Evolutionary conservation across 92 coral and sea anemone genomes (phyloP), one percentile per base, ranked within the genome.

Genomic region (Parazoanthus atlanticus): DNA sequence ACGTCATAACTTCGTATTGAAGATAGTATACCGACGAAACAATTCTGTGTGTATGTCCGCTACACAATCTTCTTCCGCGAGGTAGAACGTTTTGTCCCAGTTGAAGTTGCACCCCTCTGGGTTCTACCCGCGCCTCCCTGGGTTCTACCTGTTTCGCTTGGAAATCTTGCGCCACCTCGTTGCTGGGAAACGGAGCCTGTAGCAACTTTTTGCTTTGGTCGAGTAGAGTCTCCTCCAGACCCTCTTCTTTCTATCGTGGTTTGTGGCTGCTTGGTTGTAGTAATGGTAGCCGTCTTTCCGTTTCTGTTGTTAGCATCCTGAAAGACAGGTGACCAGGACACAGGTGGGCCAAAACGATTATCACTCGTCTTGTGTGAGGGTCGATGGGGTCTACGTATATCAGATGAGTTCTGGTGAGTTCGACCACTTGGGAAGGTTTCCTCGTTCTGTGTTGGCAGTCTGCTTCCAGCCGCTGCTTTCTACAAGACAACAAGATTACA

Each of bases 21-120:
- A 21, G n/a, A n/a, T 23, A 41, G n/a, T 4, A 75, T 21, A 12
- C 46, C 30, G 10, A 52, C 21, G 58, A 13, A 52, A 52, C 58
- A 52, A 8, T 52, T 13, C 58, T 52, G 21, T 7, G 79, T 33
- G 49, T 36, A 38, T 0, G 7, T 13, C 29, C 16, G 8, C 33
- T 84, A 84, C 66, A 70, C 87, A 40, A 84, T 84, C 66, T 84
- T 84, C 79, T 84, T 84, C 43, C 78, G 87, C 43, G 87, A 84
- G n/a, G 66, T 19, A 43, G 87, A 70, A 28, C 87, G 8, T 47
- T 84, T 84, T 2, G 78, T 84, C 64, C 43, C 87, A 84, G 66
- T 9, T 34, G 29, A 34, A 58, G 85, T 0, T 19, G 74, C 32
- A 32, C 85, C 73, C 56, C 86, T 73, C 61, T 66, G 86, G 29